Conservation (phyloP, 2,888 invertebrate species). For the Steinernema scapterisci region DNA sequence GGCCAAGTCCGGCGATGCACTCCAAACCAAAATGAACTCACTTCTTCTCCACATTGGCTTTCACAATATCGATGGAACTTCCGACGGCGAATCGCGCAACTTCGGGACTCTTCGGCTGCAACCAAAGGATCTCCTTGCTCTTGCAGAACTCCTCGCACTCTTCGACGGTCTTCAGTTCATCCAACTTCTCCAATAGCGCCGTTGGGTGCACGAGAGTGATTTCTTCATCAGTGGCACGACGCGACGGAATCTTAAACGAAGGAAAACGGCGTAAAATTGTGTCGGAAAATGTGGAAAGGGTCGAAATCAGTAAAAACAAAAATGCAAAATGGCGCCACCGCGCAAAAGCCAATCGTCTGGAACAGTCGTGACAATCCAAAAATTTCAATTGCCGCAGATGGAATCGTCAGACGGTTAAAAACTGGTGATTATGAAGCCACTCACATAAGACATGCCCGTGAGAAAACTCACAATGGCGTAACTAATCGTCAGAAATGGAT, state of each 20-base stretch:
- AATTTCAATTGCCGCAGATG: too few relatives aligned
- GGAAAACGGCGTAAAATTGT: background rate
- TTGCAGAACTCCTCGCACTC: slow-evolving; percentile 54
- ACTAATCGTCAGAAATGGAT: background rate
- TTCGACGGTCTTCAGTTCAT: slow-evolving; percentile 38
- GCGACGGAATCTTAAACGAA: slow-evolving; percentile 46
- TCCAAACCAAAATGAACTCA: background rate
- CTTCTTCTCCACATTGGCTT: slow-evolving; percentile 46
- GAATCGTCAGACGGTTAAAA: too few relatives aligned
- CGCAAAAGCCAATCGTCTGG: too few relatives aligned
- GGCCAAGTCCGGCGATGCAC: background rate
- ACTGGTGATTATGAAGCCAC: too few relatives aligned
- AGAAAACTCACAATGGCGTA: background rate
- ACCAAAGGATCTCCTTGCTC: slow-evolving; percentile 54
- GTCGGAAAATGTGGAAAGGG: too few relatives aligned
- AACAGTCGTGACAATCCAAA: too few relatives aligned
- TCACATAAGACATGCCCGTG: too few relatives aligned
- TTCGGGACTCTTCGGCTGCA: slow-evolving; percentile 45
- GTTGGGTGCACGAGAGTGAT: slow-evolving; percentile 49
- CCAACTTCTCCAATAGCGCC: slow-evolving; percentile 42
- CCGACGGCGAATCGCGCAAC: slow-evolving; percentile 53
- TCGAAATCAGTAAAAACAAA: too few relatives aligned
- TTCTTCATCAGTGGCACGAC: slow-evolving; percentile 52
- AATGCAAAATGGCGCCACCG: too few relatives aligned
- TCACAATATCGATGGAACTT: slow-evolving; percentile 50